Percentiles rank a stretch among this genome's conserved stretches.
Evolutionary conservation across 2,797 vertebrate species (phyloP).

Genomic region (Pangasius mekongensis): DNA sequence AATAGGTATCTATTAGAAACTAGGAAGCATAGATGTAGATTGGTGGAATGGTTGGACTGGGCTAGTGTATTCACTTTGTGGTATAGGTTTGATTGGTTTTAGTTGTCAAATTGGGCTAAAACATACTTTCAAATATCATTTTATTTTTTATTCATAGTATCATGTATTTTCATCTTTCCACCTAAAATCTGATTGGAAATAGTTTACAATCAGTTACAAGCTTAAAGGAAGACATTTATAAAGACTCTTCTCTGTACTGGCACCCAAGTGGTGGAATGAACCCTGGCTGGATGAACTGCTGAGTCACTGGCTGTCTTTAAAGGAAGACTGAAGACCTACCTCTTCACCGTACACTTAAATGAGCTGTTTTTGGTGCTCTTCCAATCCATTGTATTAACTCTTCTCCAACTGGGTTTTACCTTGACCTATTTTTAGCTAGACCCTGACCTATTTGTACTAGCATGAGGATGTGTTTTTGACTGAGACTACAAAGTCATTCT

Average conservation of each 20-base stretch:
- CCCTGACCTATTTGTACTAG: not conserved
- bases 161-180: not conserved
- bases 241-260: not conserved
- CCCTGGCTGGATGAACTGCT: not conserved
- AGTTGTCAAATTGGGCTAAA: not conserved
- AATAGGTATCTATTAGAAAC: not conserved
- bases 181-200: not conserved
- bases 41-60: not conserved
- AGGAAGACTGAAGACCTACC: not conserved
- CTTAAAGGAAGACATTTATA: not conserved
- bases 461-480: not conserved
- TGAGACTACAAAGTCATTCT: not conserved
- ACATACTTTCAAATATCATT: not conserved
- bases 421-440: not conserved
- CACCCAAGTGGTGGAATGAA: not conserved
- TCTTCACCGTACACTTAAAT: not conserved
- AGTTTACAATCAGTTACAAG: not conserved
- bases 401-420: not conserved
- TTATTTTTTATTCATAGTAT: not conserved
- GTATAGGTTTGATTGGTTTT: not conserved
- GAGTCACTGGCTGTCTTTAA: not conserved
- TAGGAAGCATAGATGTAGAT: not conserved
- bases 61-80: not conserved
- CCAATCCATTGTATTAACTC: not conserved
- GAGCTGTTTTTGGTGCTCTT: not conserved